Percentiles rank a stretch among this genome's conserved stretches.
Conservation (phyloP, 2,888 invertebrate genomes). For the Mythimna albipuncta region DNA sequence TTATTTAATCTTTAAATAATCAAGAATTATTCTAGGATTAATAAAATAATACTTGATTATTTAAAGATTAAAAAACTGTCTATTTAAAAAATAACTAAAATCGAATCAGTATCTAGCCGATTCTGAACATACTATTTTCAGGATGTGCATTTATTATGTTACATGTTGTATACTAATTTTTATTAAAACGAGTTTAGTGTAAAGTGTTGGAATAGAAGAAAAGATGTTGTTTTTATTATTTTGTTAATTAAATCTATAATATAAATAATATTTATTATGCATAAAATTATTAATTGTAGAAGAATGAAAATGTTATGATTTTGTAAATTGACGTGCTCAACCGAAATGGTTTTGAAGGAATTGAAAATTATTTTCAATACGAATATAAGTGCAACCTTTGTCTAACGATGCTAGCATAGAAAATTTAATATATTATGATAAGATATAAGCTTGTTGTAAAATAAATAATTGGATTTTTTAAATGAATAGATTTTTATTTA, state of each 20-base stretch:
- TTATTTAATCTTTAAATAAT: no score
- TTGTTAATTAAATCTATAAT: slow-evolving; percentile 28
- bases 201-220: background rate
- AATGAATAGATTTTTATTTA: background rate
- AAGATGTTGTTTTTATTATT: slow-evolving; percentile 16
- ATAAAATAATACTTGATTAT: no score
- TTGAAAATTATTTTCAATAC: slow-evolving; percentile 12
- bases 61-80: no score
- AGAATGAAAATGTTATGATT: background rate
- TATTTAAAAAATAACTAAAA: no score
- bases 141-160: no score
- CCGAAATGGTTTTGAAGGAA: background rate
- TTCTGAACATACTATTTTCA: no score
- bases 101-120: no score
- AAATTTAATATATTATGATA: slow-evolving; percentile 37
- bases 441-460: slow-evolving; percentile 49
- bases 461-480: slow-evolving; percentile 53
- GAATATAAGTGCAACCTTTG: slow-evolving; percentile 14
- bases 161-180: no score
- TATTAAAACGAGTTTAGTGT: background rate
- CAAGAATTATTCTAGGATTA: no score
- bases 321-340: slow-evolving; percentile 34
- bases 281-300: background rate
- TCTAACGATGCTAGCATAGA: slow-evolving; percentile 27
- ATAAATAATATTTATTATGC: slow-evolving; percentile 18